Base-by-base conservation (phyloP, 2,113 vertebrate genomes). In the Megaceryle maxima region DNA sequence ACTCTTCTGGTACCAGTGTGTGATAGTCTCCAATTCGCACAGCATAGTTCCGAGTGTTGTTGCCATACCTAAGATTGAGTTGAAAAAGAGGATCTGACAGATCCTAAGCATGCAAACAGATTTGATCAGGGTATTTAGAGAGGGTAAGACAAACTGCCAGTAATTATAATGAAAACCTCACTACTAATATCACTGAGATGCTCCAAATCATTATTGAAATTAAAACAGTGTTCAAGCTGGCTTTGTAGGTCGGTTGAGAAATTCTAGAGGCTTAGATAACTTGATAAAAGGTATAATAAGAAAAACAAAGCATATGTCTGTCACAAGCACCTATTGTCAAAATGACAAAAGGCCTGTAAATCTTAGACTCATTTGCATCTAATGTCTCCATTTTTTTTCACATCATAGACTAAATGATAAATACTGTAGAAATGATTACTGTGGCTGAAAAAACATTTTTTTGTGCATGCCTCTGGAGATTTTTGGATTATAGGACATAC, bases 21-120 rank as follows among this genome's bases (percentile, higher is more conserved):
- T 99, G 99, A 60, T 99, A 99, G 97, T 99, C 99, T 8, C 99
- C 99, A 12, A 99, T 98, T 50, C 99, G 98, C 24, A 99, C 98
- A 21, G 98, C 98, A 5, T 99, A 99, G 93, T 95, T 98, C 83
- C 94, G 98, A 6, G 98, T 99, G 97, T 92, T 98, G 97, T 99
- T 99, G 44, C 99, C 99, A 5, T 99, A 99, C 97, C 99, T 99
- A 96, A 79, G 85, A 21, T 81, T 13, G 75, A 84, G 56, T 51
- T 26, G 51, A 57, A 76, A 63, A 51, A 81, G 0, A 75, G 64
- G 39, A 35, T 41, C 43, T 81, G 59, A 50, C 51, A 53, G 17
- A 21, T 37, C 21, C 50, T 62, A 57, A 82, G 44, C 16, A 3
- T 20, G 80, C 37, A 48, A 25, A 21, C 37, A 37, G 31, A 37